phyloP scores from a whole-genome alignment of 2,113 vertebrate species.

The Pollimyrus isidori region DNA sequence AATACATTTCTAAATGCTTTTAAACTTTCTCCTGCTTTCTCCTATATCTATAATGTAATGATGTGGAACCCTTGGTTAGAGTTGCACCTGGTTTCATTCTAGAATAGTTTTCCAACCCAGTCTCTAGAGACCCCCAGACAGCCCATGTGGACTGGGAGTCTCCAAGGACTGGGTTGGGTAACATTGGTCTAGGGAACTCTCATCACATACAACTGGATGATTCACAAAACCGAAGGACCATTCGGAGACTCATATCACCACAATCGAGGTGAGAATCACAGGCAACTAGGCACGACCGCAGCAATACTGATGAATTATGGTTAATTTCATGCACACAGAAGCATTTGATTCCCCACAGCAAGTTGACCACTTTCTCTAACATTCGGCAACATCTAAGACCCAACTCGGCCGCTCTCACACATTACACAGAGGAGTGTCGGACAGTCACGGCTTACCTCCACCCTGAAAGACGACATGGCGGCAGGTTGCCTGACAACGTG shows the following conservation, averaged over 20 bases:
- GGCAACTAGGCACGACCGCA: not conserved
- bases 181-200: not conserved
- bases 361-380: not conserved
- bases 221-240: not conserved
- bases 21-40: not conserved
- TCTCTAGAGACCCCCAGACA: not conserved
- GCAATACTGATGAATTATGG: not conserved
- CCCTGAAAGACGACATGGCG: conserved; percentile 39
- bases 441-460: conserved; percentile 43
- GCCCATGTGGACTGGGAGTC: not conserved
- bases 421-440: not conserved
- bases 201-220: not conserved
- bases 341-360: not conserved
- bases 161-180: not conserved
- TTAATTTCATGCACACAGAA: not conserved
- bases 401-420: not conserved
- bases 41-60: not conserved
- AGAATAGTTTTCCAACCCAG: not conserved
- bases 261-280: not conserved
- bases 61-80: not conserved
- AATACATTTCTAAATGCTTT: not conserved
- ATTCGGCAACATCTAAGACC: not conserved
- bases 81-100: not conserved
- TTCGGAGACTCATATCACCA: not conserved
- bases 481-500: conserved; percentile 22